A percentile compares a stretch with the other conserved stretches of the same genome.
Evolutionary conservation across 2,113 vertebrate genomes (phyloP).

Genomic region (Steatornis caripensis): DNA sequence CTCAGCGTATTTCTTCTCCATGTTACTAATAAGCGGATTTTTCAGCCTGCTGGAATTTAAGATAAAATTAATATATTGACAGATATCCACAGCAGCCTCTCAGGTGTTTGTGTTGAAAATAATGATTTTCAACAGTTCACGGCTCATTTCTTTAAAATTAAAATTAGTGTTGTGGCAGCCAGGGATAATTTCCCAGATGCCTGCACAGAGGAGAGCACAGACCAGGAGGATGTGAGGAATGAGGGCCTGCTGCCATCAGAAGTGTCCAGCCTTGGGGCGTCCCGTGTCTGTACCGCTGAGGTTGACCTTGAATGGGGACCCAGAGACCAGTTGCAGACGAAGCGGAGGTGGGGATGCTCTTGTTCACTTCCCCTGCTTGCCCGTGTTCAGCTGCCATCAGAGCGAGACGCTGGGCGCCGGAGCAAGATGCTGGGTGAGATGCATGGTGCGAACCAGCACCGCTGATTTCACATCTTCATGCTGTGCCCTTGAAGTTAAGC

Average conservation of each 20-base stretch:
- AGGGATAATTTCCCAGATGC: slow-evolving; percentile 65
- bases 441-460: background rate
- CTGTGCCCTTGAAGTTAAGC: background rate
- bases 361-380: background rate
- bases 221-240: slow-evolving; percentile 21
- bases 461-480: background rate
- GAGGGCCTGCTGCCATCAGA: slow-evolving; percentile 12
- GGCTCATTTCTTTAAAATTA: slow-evolving; percentile 75
- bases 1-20: background rate
- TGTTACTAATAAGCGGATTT: background rate
- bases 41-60: slow-evolving; percentile 34
- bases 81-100: slow-evolving; percentile 56
- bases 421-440: background rate
- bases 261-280: background rate
- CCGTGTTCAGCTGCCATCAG: accelerated
- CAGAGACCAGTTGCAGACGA: background rate
- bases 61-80: slow-evolving; percentile 56
- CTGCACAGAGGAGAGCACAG: slow-evolving; percentile 46
- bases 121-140: slow-evolving; percentile 69
- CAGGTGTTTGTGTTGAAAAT: slow-evolving; percentile 65
- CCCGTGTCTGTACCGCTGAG: background rate
- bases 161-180: slow-evolving; percentile 66
- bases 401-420: background rate
- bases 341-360: background rate
- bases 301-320: background rate